These are phyloP conservation scores for Zaprionus lineosus DNA, from an alignment of 2,888 invertebrate genomes.

Conservation along the genomic window DNA sequence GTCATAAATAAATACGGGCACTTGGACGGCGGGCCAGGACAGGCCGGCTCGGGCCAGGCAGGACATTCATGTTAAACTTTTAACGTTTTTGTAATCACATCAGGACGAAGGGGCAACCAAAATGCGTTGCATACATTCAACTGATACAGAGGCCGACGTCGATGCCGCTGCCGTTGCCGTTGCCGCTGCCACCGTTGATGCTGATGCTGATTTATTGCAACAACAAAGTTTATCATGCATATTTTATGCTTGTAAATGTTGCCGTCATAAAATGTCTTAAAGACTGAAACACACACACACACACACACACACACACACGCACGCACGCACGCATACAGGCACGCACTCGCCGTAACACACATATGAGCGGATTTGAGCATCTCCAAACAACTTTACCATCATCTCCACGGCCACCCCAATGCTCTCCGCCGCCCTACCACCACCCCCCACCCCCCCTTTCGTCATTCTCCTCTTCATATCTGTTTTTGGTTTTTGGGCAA, in stretches of 20 bases:
- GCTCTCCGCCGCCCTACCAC: too few relatives aligned
- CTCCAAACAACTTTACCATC: too few relatives aligned
- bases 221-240: constrained; percentile 79
- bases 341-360: too few relatives aligned
- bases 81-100: constrained; percentile 76
- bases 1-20: constrained; percentile 43
- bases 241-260: constrained; percentile 78
- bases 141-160: too few relatives aligned
- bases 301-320: constrained; percentile 11
- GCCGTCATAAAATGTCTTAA: constrained; percentile 73
- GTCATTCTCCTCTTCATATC: background rate
- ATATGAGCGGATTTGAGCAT: background rate
- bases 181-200: too few relatives aligned
- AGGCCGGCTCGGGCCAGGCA: background rate
- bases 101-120: constrained; percentile 28
- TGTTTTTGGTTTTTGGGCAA: constrained; percentile 3
- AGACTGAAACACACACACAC: constrained; percentile 32
- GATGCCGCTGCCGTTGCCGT: too few relatives aligned
- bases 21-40: background rate
- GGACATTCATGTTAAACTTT: constrained; percentile 60
- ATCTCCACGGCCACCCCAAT: too few relatives aligned
- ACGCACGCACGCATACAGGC: background rate
- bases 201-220: constrained; percentile 72
- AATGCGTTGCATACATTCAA: constrained; percentile 48
- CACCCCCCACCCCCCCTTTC: background rate